A percentile compares a stretch with the other conserved stretches of the same genome.
Conservation (phyloP, 2,113 vertebrate species). For the Rhineura floridana region DNA sequence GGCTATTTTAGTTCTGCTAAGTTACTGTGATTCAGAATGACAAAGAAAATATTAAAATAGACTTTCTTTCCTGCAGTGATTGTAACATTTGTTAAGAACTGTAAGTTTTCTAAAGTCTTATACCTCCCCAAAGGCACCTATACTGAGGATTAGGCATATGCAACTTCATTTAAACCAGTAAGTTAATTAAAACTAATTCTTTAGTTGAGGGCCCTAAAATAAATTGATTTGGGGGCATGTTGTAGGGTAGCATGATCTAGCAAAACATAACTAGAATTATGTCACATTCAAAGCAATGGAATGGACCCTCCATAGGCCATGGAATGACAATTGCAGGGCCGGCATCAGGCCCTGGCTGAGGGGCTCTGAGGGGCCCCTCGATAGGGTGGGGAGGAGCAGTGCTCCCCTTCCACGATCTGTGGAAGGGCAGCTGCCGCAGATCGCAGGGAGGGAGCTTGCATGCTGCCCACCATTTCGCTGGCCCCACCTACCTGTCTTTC, state of each 20-base stretch:
- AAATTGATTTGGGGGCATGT: background rate
- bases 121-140: background rate
- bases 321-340: no score
- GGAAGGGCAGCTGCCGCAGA: no score
- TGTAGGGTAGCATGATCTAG: background rate
- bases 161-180: background rate
- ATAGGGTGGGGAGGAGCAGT: no score
- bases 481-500: no score
- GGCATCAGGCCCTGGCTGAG: no score
- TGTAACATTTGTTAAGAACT: background rate
- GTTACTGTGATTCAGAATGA: background rate
- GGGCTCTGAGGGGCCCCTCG: no score
- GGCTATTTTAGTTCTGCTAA: background rate
- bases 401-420: no score
- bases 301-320: no score
- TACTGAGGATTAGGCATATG: background rate
- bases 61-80: background rate
- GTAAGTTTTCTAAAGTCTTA: background rate
- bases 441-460: no score
- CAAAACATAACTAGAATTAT: no score
- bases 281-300: background rate
- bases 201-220: background rate
- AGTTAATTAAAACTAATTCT: background rate
- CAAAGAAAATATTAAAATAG: background rate
- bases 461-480: no score